Percentiles rank a stretch among this genome's conserved stretches.
These are phyloP conservation scores for Brachynemurus nebulosus DNA, from an alignment of 2,888 invertebrate genomes.

Conservation along the genomic window DNA sequence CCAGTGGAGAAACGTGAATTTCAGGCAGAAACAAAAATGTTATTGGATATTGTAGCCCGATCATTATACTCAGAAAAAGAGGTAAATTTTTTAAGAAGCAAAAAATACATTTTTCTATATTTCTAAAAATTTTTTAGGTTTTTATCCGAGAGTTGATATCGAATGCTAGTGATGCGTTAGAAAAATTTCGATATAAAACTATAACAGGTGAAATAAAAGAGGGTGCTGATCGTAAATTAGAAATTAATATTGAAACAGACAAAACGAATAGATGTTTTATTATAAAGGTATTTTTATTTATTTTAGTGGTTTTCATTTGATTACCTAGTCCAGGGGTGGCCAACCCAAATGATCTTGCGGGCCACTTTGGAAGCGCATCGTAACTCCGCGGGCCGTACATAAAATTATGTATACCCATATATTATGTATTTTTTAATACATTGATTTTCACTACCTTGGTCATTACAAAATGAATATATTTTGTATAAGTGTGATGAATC, in stretches of 20 bases:
- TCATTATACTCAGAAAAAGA: conserved; percentile 97
- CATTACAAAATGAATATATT: no score
- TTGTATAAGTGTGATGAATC: no score
- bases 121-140: conserved; percentile 47
- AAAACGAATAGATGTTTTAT: conserved; percentile 72
- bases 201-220: conserved; percentile 41
- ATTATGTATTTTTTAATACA: no score
- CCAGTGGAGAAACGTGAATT: conserved; percentile 71
- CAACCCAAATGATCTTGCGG: no score
- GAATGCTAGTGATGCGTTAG: conserved; percentile 93
- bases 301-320: no score
- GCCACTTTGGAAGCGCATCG: no score
- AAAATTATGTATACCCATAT: no score
- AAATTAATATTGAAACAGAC: conserved; percentile 81
- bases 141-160: conserved; percentile 92
- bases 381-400: no score
- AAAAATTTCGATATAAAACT: conserved; percentile 76
- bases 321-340: no score
- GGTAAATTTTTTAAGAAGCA: conserved; percentile 33
- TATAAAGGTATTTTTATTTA: conserved; percentile 52
- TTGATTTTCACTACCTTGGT: no score
- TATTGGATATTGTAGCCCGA: conserved; percentile 92
- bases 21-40: conserved; percentile 91
- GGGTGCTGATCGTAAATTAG: conserved; percentile 54
- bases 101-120: conserved; percentile 1